These are phyloP conservation scores for Apis cerana DNA, from an alignment of 1,140 invertebrate species.

Conservation along the genomic window DNA sequence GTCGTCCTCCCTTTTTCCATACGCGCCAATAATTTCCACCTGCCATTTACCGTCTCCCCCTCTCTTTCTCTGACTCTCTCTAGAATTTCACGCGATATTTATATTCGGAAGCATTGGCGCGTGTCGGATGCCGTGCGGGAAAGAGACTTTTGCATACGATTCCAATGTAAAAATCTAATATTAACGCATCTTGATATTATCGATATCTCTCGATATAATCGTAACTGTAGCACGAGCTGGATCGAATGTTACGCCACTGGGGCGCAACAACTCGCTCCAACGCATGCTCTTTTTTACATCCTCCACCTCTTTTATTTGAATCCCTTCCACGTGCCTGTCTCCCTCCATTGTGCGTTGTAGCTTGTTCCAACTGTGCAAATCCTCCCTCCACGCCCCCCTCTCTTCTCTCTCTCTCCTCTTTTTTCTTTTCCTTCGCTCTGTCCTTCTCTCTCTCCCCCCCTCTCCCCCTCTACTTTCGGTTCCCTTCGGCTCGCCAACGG, in stretches of 20 bases:
- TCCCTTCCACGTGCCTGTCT: constrained; percentile 14
- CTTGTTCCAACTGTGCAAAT: constrained; percentile 30
- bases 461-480: constrained; percentile 2
- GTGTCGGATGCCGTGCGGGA: too few species aligned
- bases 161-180: too few species aligned
- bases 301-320: constrained; percentile 43
- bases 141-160: too few species aligned
- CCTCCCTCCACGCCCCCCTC: background rate
- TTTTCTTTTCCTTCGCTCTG: constrained; percentile 10
- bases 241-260: constrained; percentile 38
- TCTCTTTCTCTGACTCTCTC: too few species aligned
- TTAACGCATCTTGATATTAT: too few species aligned
- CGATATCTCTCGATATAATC: too few species aligned
- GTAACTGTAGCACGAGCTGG: too few species aligned
- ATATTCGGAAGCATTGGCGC: background rate
- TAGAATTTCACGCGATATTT: background rate
- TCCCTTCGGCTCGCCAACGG: background rate
- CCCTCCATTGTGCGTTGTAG: constrained; percentile 12
- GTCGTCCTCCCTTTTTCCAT: too few species aligned
- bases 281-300: constrained; percentile 23
- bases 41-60: background rate
- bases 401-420: background rate
- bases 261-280: constrained; percentile 26
- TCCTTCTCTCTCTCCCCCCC: background rate
- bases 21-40: background rate